A percentile compares a stretch with the other conserved stretches of the same genome.
Evolutionary conservation across 2,113 vertebrate genomes (phyloP).

Genomic region (Sinocyclocheilus anophthalmus): DNA sequence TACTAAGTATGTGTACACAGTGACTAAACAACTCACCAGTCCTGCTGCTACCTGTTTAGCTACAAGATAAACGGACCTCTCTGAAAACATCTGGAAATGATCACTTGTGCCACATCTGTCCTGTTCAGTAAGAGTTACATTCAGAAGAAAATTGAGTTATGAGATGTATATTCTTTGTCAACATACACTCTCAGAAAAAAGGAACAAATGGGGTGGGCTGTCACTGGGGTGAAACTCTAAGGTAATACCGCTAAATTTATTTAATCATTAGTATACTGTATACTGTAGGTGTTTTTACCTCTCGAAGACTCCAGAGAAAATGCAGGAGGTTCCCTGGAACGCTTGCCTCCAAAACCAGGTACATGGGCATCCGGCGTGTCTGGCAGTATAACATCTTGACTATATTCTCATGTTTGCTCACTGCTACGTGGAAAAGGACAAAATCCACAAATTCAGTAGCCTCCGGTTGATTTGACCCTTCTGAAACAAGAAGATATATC

Average conservation of each 20-base stretch:
- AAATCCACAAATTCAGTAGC: constrained; percentile 66
- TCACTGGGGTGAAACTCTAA: too few relatives aligned
- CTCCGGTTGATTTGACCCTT: constrained; percentile 56
- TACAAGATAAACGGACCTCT: constrained; percentile 70
- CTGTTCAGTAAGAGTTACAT: constrained; percentile 43
- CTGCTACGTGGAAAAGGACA: constrained; percentile 65
- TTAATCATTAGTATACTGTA: too few relatives aligned
- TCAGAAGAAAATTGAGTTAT: neutral
- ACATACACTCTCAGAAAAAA: neutral
- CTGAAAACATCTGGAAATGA: constrained; percentile 61
- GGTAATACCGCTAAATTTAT: too few relatives aligned
- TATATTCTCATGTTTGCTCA: constrained; percentile 73
- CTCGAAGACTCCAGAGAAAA: constrained; percentile 70
- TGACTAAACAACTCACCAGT: constrained; percentile 63
- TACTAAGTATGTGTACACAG: neutral
- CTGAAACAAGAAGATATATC: constrained; percentile 47
- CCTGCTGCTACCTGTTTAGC: constrained; percentile 73
- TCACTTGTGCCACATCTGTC: constrained; percentile 13
- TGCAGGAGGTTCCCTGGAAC: constrained; percentile 71
- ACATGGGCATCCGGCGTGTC: constrained; percentile 63
- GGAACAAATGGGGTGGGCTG: neutral
- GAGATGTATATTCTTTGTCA: neutral
- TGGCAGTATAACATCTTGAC: constrained; percentile 73
- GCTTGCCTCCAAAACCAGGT: constrained; percentile 68
- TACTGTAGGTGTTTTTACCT: constrained; percentile 58